Evolutionary conservation across 2,113 vertebrate species (phyloP), one percentile per base, ranked within the genome.

Genomic region (Melanocharis versteri): DNA sequence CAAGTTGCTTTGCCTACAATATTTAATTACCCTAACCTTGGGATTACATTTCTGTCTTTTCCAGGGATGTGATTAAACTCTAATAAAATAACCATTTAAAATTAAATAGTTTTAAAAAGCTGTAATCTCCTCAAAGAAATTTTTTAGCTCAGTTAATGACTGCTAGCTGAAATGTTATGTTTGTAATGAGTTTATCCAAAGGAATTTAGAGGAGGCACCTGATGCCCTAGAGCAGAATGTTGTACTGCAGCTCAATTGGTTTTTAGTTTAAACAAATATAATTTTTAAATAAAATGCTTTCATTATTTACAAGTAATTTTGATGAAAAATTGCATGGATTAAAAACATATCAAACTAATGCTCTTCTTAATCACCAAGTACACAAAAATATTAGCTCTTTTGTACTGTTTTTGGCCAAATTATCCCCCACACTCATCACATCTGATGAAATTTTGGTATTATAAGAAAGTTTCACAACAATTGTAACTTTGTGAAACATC

Each of bases 41-140:
- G 40, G 89, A 90, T 93, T 95, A 88, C 48, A 37, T 84, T 72
- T 48, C 89, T 77, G 60, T 51, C 45, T 90, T 93, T 93, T 83
- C 58, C 62, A 76, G 45, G 53, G 53, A 45, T 68, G 77, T 5
- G 33, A 95, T 96, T 97, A 96, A 93, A 94, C 42, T 90, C 70
- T 86, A 84, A 89, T 95, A 61, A 95, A 96, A 73, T 68, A 64
- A 57, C 42, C 18, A 71, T 77, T 96, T 72, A 58, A 91, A 90
- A 54, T 56, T 80, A 86, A 94, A 83, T 51, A 47, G 72, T 62
- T 89, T 92, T 93, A 10, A 84, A 93, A 82, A 87, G 72, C 57
- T 72, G n/a, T 97, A 97, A 97, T 96, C 93, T 91, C 33, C 90
- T 93, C 87, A 83, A 91, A 94, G 85, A 89, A 64, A 23, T 7